Percentiles rank a stretch among this genome's conserved stretches.
These are phyloP conservation scores for Tetranychus truncatus DNA, from an alignment of 2,888 invertebrate genomes.

Conservation along the genomic window DNA sequence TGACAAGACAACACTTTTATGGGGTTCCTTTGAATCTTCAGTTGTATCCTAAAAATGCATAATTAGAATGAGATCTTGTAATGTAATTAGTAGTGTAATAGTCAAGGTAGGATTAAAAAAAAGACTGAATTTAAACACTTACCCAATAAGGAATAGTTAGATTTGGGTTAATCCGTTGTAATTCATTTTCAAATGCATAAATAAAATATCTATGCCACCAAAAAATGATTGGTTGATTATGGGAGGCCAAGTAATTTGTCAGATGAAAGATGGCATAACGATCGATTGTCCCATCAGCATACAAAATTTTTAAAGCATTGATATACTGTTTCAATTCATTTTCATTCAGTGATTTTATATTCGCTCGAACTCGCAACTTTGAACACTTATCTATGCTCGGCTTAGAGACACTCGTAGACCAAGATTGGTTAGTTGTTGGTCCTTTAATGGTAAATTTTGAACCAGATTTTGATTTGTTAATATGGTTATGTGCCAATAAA, in stretches of 20 bases:
- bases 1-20: neutral
- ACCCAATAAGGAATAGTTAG: neutral
- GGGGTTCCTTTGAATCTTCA: neutral
- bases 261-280: neutral
- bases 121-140: neutral
- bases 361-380: neutral
- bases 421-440: too few relatives aligned
- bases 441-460: too few relatives aligned
- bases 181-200: neutral
- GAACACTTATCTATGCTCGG: too few relatives aligned
- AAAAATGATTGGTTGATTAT: neutral
- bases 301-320: neutral
- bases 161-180: neutral
- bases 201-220: neutral
- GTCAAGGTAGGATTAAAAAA: neutral
- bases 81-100: neutral
- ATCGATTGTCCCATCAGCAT: neutral
- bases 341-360: neutral
- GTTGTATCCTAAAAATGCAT: neutral
- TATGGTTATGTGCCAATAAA: too few relatives aligned
- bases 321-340: neutral
- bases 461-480: too few relatives aligned
- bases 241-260: neutral
- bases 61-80: neutral
- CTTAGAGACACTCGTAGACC: too few relatives aligned